phyloP scores from a whole-genome alignment of 2,113 vertebrate genomes.

The Drymodes brunneopygia region DNA sequence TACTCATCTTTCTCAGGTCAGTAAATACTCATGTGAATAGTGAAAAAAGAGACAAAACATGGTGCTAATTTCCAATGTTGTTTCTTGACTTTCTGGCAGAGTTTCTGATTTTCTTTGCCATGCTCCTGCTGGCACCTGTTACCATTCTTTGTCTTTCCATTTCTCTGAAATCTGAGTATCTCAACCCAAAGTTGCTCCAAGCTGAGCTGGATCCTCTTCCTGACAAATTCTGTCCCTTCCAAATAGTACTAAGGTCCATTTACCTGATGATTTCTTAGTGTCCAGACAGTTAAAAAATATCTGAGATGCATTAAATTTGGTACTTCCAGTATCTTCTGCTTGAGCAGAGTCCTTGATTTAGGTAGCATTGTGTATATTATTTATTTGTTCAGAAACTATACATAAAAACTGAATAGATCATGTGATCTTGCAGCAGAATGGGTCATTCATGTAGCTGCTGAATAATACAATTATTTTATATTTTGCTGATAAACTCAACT shows the following conservation, averaged over 20 bases:
- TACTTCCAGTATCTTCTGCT: not conserved
- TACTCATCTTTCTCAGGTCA: not conserved
- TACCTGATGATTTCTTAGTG: not conserved
- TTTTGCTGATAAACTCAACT: not conserved
- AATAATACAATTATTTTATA: not conserved
- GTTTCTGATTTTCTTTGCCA: not conserved
- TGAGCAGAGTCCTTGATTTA: not conserved
- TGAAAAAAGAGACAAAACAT: not conserved
- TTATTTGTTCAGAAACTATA: not conserved
- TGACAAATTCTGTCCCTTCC: not conserved
- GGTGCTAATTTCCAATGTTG: not conserved
- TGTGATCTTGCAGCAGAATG: not conserved
- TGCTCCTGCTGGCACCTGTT: not conserved
- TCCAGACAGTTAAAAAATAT: not conserved
- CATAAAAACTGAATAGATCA: not conserved
- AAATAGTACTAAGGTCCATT: not conserved
- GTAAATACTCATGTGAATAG: not conserved
- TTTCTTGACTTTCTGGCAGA: not conserved
- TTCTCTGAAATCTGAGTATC: not conserved
- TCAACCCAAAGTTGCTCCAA: not conserved
- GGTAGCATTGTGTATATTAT: not conserved
- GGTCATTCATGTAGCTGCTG: not conserved
- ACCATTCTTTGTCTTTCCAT: not conserved
- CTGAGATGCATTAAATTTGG: not conserved
- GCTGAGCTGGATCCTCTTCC: not conserved